Base-by-base conservation (phyloP, 2,888 invertebrate species). In the Agonopterix subpropinquella region DNA sequence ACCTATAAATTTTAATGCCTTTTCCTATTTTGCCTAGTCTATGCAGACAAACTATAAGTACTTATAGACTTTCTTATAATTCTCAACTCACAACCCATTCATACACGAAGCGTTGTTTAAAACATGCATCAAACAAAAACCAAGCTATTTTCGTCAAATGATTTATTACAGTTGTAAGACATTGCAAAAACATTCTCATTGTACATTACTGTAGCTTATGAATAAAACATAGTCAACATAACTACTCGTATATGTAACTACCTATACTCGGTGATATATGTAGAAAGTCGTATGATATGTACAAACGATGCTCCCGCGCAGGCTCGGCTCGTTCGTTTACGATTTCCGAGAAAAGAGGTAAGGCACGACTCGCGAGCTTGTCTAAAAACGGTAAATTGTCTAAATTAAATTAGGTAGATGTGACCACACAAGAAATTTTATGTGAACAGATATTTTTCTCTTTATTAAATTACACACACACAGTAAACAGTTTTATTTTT, bases 371-470 rank as follows among this genome's bases (percentile, higher is more conserved):
- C 28, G 28, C 28, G 28, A 28, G 53, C 53, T 54, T 47, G 56
- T 60, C 70, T 67, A 67, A 71, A 73, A 80, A 80, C 80, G 75
- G 79, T 78, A 79, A 73, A 78, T 72, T 67, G 65, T 72, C 74
- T 77, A 77, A 80, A 80, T 80, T 78, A 78, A 80, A 77, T 72
- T 70, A 68, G 70, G 64, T 70, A 70, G 72, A 71, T 68, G 64
- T 64, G 68, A 63, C 69, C 72, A 65, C 9, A 39, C 28, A 28
- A 28, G 28, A 4, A 5, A 28, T 28, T 28, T 28, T 28, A 28
- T 7, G 28, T 28, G 28, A 28, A 5, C 5, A 7, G 28, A 28
- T 28, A 28, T 28, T 28, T 28, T 28, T 28, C 28, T 28, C 28
- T 5, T 28, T 28, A 4, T 7, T 28, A 28, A 28, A 28, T 7